Percentiles rank a stretch among this genome's conserved stretches.
These are phyloP conservation scores for Cynopterus sphinx DNA, from an alignment of 2,797 vertebrate genomes.

Conservation along the genomic window DNA sequence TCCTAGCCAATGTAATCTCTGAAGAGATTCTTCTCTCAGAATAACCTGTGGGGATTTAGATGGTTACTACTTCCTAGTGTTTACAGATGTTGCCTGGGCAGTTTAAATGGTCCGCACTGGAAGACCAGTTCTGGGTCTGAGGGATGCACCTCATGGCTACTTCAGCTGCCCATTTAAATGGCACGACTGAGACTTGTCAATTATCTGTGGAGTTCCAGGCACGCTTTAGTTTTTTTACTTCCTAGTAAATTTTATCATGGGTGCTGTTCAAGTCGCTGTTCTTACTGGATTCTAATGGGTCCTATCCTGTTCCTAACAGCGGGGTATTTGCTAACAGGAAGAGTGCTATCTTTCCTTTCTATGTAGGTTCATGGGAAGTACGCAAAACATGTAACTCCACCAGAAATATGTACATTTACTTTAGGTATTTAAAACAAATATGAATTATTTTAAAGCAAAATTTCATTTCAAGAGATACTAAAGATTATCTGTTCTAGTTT, in stretches of 20 bases:
- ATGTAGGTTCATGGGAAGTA: not conserved
- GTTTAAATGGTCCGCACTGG: rapidly evolving
- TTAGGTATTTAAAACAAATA: not conserved
- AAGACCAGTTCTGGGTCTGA: not conserved
- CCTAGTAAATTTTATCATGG: not conserved
- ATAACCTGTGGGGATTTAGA: not conserved
- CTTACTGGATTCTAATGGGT: not conserved
- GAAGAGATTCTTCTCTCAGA: not conserved
- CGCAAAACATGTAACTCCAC: not conserved
- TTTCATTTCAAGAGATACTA: not conserved
- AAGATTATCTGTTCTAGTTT: not conserved
- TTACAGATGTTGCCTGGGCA: not conserved
- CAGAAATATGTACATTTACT: not conserved
- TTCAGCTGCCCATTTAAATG: not conserved
- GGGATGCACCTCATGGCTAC: rapidly evolving
- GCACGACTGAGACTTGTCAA: not conserved
- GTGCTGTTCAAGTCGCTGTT: not conserved
- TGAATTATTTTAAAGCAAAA: slow-evolving; percentile 11
- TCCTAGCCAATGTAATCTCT: not conserved
- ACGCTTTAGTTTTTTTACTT: not conserved
- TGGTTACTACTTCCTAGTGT: not conserved
- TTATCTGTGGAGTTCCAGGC: not conserved
- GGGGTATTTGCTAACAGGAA: not conserved
- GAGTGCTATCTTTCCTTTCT: not conserved
- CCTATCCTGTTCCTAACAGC: not conserved